Evolutionary conservation across 2,888 invertebrate genomes (phyloP).

Genomic region (Rhimphoctona megacephalus): DNA sequence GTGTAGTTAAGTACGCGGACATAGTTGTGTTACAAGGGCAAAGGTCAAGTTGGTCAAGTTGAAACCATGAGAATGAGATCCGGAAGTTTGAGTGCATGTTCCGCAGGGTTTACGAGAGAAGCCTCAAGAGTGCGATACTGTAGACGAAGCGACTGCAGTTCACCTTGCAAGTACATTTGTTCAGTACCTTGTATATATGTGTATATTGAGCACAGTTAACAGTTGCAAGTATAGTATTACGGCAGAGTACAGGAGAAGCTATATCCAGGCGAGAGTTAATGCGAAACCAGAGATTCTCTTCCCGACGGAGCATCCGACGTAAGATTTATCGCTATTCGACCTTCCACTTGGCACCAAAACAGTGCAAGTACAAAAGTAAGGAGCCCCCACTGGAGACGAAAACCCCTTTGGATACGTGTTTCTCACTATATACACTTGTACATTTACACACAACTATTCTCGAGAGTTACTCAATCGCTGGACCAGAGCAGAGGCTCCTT

Average conservation of each 20-base stretch:
- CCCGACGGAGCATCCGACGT: slow-evolving; percentile 42
- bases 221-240: slow-evolving; percentile 32
- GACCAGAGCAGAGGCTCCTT: not conserved
- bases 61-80: slow-evolving; percentile 11
- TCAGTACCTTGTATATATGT: slow-evolving; percentile 6
- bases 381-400: not conserved
- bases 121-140: slow-evolving; percentile 43
- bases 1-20: not conserved
- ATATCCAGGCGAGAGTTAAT: slow-evolving; percentile 19
- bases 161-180: slow-evolving; percentile 30
- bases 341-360: slow-evolving; percentile 54
- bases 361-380: slow-evolving; percentile 35
- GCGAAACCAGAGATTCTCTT: slow-evolving; percentile 55
- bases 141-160: slow-evolving; percentile 31
- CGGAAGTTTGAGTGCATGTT: slow-evolving; percentile 27
- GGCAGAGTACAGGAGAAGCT: not conserved
- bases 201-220: slow-evolving; percentile 33
- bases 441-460: not conserved
- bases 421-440: slow-evolving; percentile 8
- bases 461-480: slow-evolving; percentile 3
- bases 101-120: slow-evolving; percentile 45
- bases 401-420: not conserved
- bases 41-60: slow-evolving; percentile 51
- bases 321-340: slow-evolving; percentile 64
- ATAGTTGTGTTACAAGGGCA: slow-evolving; percentile 8